Evolutionary conservation across 2,113 vertebrate species (phyloP).

Genomic region (Gallinago undulata): DNA sequence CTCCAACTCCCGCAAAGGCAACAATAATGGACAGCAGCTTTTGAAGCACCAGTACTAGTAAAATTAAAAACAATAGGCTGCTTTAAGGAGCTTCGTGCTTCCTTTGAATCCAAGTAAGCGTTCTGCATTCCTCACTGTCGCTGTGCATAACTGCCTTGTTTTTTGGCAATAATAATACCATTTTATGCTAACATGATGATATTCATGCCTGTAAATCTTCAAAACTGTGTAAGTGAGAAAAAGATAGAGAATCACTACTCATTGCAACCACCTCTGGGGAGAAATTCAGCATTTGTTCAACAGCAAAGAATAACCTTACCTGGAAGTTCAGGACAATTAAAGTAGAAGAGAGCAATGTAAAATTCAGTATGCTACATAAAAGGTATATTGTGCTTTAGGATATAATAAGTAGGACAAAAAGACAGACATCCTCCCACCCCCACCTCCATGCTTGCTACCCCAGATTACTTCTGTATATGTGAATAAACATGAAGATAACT

Average conservation of each 20-base stretch:
- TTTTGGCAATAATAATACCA: conserved; percentile 41
- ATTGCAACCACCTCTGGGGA: conserved; percentile 38
- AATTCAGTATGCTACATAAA: background rate
- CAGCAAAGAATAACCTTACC: conserved; percentile 53
- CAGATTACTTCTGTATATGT: background rate
- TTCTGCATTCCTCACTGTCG: conserved; percentile 3
- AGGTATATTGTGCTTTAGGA: background rate
- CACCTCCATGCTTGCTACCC: background rate
- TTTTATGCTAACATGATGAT: conserved; percentile 46
- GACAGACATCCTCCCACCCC: background rate
- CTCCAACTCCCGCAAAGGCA: background rate
- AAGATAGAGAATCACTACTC: conserved; percentile 17
- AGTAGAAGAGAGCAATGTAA: conserved; percentile 1
- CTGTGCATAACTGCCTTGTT: conserved; percentile 22
- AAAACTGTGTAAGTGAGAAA: conserved; percentile 27
- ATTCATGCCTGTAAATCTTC: conserved; percentile 55
- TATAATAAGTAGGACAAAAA: background rate
- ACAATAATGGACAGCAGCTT: background rate
- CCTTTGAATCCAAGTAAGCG: background rate
- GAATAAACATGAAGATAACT: background rate
- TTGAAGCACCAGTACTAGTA: background rate
- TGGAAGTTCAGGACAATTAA: conserved; percentile 49
- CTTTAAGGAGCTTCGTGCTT: background rate
- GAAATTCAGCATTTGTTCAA: conserved; percentile 51
- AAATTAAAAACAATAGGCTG: background rate